phyloP scores from a whole-genome alignment of 2,113 vertebrate species.

The Megaptera novaeangliae region DNA sequence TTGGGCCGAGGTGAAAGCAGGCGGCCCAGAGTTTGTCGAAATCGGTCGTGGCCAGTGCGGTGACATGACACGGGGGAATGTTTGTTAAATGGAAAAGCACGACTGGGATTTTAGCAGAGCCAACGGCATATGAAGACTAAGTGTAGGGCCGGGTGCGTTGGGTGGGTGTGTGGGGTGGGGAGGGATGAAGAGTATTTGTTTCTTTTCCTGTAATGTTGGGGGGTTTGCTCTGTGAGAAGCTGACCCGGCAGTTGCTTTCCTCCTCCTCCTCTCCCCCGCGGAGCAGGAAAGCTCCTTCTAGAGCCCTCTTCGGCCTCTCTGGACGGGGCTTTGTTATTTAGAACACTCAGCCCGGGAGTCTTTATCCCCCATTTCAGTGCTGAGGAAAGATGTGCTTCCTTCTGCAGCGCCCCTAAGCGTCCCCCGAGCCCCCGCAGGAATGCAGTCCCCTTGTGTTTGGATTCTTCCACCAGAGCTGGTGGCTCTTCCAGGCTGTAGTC shows the following conservation, averaged over 20 bases:
- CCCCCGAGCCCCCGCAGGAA: rapidly evolving
- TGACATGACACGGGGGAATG: not conserved
- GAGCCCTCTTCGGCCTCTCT: not conserved
- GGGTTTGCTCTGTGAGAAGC: not conserved
- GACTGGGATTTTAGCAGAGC: not conserved
- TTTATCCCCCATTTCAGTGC: not conserved
- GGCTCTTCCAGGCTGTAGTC: not conserved
- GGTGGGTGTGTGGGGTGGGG: not conserved
- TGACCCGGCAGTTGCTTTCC: not conserved
- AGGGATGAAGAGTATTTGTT: not conserved
- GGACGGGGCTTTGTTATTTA: not conserved
- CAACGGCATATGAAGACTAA: not conserved
- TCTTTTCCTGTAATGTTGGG: not conserved
- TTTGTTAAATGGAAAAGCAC: not conserved
- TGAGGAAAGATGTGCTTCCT: not conserved
- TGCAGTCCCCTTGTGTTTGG: rapidly evolving
- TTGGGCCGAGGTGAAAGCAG: not conserved
- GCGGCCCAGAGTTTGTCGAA: not conserved
- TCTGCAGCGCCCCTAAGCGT: rapidly evolving
- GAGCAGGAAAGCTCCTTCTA: not conserved
- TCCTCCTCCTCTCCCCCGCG: not conserved
- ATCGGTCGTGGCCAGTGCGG: not conserved
- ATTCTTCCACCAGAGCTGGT: not conserved
- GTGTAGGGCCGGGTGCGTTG: not conserved
- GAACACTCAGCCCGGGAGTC: not conserved